These are phyloP conservation scores for Huso huso DNA, from an alignment of 2,797 vertebrate species.

Conservation along the genomic window DNA sequence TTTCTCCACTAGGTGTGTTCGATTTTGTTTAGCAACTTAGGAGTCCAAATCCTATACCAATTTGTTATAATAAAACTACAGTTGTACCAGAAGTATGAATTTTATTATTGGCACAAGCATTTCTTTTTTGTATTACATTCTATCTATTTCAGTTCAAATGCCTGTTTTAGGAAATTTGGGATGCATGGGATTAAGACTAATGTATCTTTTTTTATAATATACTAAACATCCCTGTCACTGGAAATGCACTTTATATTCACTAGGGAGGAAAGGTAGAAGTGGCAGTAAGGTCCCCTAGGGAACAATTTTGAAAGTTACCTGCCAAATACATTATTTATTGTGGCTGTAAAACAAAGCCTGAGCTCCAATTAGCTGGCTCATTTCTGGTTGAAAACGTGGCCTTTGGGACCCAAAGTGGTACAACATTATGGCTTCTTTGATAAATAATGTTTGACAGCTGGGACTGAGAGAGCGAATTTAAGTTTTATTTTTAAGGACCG, in stretches of 20 bases:
- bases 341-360: slow-evolving; percentile 32
- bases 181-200: too few relatives aligned
- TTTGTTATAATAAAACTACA: too few relatives aligned
- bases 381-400: slow-evolving; percentile 49
- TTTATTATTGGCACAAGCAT: too few relatives aligned
- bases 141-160: too few relatives aligned
- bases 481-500: slow-evolving; percentile 8
- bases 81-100: too few relatives aligned
- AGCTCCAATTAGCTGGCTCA: slow-evolving; percentile 54
- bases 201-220: slow-evolving; percentile 5
- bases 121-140: too few relatives aligned
- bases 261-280: slow-evolving; percentile 11
- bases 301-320: neutral
- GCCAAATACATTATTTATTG: slow-evolving; percentile 39
- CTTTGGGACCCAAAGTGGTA: slow-evolving; percentile 33
- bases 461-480: slow-evolving; percentile 20
- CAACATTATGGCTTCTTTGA: slow-evolving; percentile 38
- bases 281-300: neutral
- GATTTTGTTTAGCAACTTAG: too few relatives aligned
- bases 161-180: too few relatives aligned
- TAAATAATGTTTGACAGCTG: slow-evolving; percentile 35
- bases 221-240: neutral
- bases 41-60: too few relatives aligned
- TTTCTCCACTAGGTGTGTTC: too few relatives aligned
- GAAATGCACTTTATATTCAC: neutral